Percentiles rank a stretch among this genome's conserved stretches.
Evolutionary conservation across 2,888 invertebrate genomes (phyloP).

Genomic region (Tiliacea citrago): DNA sequence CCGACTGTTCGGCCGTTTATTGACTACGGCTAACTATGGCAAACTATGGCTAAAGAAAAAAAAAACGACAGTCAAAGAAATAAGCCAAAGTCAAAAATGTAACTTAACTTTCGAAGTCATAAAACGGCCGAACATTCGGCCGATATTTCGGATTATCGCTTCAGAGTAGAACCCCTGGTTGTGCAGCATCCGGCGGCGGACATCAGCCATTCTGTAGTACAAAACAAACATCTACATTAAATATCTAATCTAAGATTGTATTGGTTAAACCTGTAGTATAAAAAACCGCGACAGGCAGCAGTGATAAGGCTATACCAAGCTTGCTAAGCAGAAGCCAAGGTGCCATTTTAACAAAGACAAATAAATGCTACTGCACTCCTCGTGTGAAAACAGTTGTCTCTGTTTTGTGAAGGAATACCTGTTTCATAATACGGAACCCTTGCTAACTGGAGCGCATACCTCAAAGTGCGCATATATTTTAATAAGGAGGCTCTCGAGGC

Average conservation of each 20-base stretch:
- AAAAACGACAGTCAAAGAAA: no score
- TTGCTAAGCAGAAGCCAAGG: background rate
- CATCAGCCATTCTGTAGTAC: background rate
- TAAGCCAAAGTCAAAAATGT: no score
- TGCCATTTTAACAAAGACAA: background rate
- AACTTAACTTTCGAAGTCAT: no score
- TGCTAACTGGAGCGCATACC: conserved; percentile 15
- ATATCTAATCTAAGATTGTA: conserved; percentile 27
- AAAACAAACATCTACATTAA: conserved; percentile 16
- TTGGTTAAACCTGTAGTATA: background rate
- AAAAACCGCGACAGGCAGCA: background rate
- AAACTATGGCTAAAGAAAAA: no score
- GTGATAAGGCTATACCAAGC: background rate
- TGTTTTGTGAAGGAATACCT: background rate
- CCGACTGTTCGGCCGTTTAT: no score
- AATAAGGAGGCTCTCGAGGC: conserved; percentile 72
- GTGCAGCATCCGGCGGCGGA: conserved; percentile 26
- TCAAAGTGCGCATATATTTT: conserved; percentile 56
- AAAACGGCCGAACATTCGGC: no score
- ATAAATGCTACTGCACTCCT: background rate
- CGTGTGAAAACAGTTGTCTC: background rate
- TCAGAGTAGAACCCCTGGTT: no score
- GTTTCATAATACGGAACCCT: conserved; percentile 63
- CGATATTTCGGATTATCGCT: no score
- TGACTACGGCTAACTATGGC: no score